These are phyloP conservation scores for Marmota monax DNA, from an alignment of 2,113 vertebrate genomes.

Conservation along the genomic window DNA sequence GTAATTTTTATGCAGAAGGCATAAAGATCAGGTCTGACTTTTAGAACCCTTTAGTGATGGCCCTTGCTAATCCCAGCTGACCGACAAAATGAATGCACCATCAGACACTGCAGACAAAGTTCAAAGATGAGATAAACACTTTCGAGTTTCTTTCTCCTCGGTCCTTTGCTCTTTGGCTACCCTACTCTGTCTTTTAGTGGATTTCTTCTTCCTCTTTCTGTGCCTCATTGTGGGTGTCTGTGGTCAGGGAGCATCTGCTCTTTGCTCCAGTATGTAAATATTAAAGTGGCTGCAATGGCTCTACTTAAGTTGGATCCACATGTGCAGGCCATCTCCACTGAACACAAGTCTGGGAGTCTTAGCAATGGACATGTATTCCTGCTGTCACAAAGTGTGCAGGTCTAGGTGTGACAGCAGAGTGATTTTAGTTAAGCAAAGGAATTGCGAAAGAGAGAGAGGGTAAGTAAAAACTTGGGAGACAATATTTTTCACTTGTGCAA, in stretches of 20 bases:
- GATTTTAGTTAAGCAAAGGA: neutral
- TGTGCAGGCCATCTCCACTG: neutral
- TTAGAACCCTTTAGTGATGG: neutral
- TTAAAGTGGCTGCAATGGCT: neutral
- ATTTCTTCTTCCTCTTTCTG: slow-evolving; percentile 31
- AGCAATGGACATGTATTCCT: neutral
- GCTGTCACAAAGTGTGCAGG: neutral
- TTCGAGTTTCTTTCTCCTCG: neutral
- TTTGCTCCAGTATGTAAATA: neutral
- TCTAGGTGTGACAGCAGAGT: neutral
- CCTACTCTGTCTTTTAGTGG: neutral
- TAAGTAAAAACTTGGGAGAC: neutral
- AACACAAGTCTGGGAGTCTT: neutral
- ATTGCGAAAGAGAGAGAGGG: neutral
- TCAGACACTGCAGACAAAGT: neutral
- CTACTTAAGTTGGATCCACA: neutral
- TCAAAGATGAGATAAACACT: neutral
- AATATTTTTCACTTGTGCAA: slow-evolving; percentile 36
- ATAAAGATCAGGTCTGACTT: neutral
- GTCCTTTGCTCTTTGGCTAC: neutral
- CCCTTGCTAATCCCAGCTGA: neutral
- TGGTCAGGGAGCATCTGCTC: neutral
- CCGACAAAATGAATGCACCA: neutral
- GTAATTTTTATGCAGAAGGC: neutral
- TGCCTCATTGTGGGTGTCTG: neutral